Evolutionary conservation across 2,888 invertebrate species (phyloP).

Genomic region (Lepeophtheirus nordmannii): DNA sequence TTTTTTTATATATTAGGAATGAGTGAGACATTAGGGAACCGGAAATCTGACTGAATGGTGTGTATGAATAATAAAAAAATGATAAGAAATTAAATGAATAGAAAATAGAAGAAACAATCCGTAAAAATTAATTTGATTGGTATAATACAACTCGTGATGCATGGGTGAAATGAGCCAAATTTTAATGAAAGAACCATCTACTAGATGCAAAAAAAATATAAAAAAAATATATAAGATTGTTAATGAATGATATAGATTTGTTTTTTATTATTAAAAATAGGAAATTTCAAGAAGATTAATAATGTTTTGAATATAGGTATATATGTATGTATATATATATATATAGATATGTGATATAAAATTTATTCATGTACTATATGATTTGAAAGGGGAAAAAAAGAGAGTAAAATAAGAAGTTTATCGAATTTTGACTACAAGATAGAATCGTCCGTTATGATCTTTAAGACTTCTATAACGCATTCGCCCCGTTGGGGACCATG

Average conservation of each 20-base stretch:
- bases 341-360: background rate
- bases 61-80: too few relatives aligned
- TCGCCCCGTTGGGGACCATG: background rate
- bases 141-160: too few relatives aligned
- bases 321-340: too few relatives aligned
- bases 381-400: too few relatives aligned
- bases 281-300: constrained; percentile 6
- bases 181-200: too few relatives aligned
- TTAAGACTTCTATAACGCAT: constrained; percentile 16
- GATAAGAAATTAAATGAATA: too few relatives aligned
- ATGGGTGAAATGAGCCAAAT: too few relatives aligned
- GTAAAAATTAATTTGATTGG: too few relatives aligned
- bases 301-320: background rate
- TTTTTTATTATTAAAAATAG: background rate
- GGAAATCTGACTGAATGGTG: too few relatives aligned
- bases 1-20: too few relatives aligned
- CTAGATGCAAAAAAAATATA: background rate
- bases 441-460: constrained; percentile 21
- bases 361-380: background rate
- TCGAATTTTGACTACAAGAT: constrained; percentile 19
- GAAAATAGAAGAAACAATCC: too few relatives aligned
- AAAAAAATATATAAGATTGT: background rate
- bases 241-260: background rate
- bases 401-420: background rate
- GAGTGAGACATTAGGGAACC: too few relatives aligned